Evolutionary conservation across 64 coral and sea anemone genomes (phyloP), one percentile per base, ranked within the genome.

Genomic region (Astreopora myriophthalma): DNA sequence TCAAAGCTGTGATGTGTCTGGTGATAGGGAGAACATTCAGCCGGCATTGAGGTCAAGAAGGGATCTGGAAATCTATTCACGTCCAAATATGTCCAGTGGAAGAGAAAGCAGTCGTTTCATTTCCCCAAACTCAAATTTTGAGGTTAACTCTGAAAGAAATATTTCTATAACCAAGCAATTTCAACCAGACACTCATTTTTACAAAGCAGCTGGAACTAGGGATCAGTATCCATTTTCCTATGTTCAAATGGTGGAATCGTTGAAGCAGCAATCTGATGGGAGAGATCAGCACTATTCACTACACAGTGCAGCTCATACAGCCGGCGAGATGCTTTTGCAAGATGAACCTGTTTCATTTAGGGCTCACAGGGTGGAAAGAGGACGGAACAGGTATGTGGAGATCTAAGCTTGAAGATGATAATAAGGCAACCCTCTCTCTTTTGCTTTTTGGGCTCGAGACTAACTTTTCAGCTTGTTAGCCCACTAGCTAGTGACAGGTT

Each of bases 1-100:
- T 57, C 22, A n/a, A 2, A 22, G 57, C 52, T 42, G 46, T 60
- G 76, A 58, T 22, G 27, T 34, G 24, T 80, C 73, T 23, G 37
- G 32, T 26, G 26, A 12, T 27, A 44, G n/a, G n/a, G n/a, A n/a
- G n/a, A n/a, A n/a, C n/a, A n/a, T n/a, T n/a, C n/a, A n/a, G n/a
- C n/a, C n/a, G n/a, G n/a, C 79, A 20, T 83, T 34, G 29, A 83
- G 79, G 33, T 30, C 25, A 80, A 80, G 48, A 57, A 19, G 31
- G 26, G 38, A 4, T 48, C 38, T 27, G 23, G 74, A 29, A 38
- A 20, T 76, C 8, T 35, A 80, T 60, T 3, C 11, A n/a, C 48
- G n/a, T 9, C 48, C 51, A 58, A 14, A 35, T 60, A 3, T 20
- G 49, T 33, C 55, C 1, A 39, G 79, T 64, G 79, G 79, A 65